Evolutionary conservation across 2,888 invertebrate genomes (phyloP), one percentile per base, ranked within the genome.

Genomic region (Craniophora ligustri): DNA sequence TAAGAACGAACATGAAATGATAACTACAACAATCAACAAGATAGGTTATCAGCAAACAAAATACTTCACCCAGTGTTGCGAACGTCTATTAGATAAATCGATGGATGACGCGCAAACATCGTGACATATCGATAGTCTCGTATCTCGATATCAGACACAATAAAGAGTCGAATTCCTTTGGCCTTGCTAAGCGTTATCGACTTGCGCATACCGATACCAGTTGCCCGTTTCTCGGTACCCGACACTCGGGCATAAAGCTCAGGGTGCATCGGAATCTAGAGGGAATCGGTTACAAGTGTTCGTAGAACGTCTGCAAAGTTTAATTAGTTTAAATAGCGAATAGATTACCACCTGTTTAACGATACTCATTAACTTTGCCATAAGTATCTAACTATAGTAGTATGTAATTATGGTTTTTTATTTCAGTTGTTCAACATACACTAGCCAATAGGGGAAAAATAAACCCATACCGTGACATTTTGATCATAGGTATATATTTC

Each of bases 131-230:
- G 39, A 45, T 38, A 54, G 38, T 47, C 11, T 34, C 36, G 36
- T 51, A 45, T 55, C 54, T 53, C 59, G 62, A 60, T 59, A 67
- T 59, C 60, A 26, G 31, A 47, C 47, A 50, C 53, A 53, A 60
- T 62, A 50, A 72, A 75, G 75, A 72, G 68, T 79, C 79, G 45
- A 77, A 79, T 82, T 80, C 76, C 78, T 59, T 38, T 70, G 65
- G 54, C 72, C 79, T 76, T 76, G 77, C 63, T 68, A 67, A 59
- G 69, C 71, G 72, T 76, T 81, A 82, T 84, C 79, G 74, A 63
- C 59, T 74, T 68, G 73, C 79, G 76, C 79, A 81, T 78, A 72
- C 78, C 78, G 63, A 78, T 72, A 72, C 56, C 57, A 64, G 62
- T 69, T n/a, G 65, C 56, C 53, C 50, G 59, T 61, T 70, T 60